phyloP scores from a whole-genome alignment of 2,113 vertebrate genomes.

The Typhlomys cinereus region DNA sequence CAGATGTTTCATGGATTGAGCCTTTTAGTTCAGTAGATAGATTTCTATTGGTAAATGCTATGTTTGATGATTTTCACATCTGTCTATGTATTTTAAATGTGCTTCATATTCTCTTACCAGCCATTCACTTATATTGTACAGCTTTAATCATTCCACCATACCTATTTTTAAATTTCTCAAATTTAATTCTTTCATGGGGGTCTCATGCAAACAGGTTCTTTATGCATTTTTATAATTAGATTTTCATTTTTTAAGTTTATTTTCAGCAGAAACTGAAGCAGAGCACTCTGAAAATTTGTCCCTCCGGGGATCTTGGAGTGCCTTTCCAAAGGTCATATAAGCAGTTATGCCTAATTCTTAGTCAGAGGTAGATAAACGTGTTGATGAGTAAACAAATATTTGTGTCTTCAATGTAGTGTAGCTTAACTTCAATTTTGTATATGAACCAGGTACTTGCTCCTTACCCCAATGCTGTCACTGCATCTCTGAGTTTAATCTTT shows the following conservation, averaged over 20 bases:
- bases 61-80: not conserved
- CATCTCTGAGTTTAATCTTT: not conserved
- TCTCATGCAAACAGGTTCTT: not conserved
- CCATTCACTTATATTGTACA: not conserved
- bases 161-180: constrained; percentile 5
- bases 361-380: not conserved
- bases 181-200: not conserved
- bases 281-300: not conserved
- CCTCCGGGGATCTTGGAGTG: not conserved
- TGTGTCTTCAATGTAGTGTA: not conserved
- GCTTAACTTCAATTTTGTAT: not conserved
- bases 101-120: not conserved
- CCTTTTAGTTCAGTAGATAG: not conserved
- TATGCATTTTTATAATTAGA: constrained; percentile 29
- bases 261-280: not conserved
- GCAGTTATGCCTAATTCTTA: not conserved
- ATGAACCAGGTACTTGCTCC: not conserved
- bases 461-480: not conserved
- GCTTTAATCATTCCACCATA: constrained; percentile 52
- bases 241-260: constrained; percentile 19
- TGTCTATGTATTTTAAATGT: not conserved
- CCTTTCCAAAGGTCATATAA: not conserved
- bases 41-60: not conserved
- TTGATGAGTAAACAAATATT: not conserved
- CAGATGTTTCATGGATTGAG: not conserved